Evolutionary conservation across 2,888 invertebrate species (phyloP).

Genomic region (Andrena bucephala): DNA sequence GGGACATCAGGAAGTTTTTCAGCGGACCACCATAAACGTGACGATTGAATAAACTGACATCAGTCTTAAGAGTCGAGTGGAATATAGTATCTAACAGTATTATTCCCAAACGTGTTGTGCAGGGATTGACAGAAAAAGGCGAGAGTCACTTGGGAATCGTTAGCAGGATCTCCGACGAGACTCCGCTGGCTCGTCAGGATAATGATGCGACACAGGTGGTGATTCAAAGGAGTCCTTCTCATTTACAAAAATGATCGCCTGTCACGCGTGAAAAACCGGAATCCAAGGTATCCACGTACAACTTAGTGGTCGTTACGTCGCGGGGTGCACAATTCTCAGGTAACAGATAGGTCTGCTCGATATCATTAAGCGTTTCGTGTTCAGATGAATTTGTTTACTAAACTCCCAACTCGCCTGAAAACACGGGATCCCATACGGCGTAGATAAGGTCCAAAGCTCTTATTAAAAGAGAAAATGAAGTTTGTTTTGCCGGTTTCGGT

Average conservation of each 20-base stretch:
- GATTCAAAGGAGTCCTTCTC: constrained; percentile 36
- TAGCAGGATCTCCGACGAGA: constrained; percentile 49
- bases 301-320: neutral
- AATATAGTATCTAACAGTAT: constrained; percentile 35
- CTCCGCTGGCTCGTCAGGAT: constrained; percentile 39
- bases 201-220: constrained; percentile 45
- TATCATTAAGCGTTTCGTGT: neutral
- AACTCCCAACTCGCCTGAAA: neutral
- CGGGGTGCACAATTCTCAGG: neutral
- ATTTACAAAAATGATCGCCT: constrained; percentile 24
- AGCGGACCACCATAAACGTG: neutral
- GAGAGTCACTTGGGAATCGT: constrained; percentile 70
- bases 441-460: neutral
- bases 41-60: constrained; percentile 10
- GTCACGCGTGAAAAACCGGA: constrained; percentile 21
- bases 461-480: constrained; percentile 18
- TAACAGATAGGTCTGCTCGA: neutral
- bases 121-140: constrained; percentile 52
- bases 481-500: constrained; percentile 32
- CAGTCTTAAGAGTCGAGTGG: constrained; percentile 23
- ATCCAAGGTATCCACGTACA: constrained; percentile 12
- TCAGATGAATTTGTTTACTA: neutral
- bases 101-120: constrained; percentile 31
- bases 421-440: neutral
- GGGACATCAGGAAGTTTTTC: neutral